Percentiles rank a stretch among this genome's conserved stretches.
phyloP scores from a whole-genome alignment of 2,113 vertebrate genomes.

The Chloroceryle aenea region DNA sequence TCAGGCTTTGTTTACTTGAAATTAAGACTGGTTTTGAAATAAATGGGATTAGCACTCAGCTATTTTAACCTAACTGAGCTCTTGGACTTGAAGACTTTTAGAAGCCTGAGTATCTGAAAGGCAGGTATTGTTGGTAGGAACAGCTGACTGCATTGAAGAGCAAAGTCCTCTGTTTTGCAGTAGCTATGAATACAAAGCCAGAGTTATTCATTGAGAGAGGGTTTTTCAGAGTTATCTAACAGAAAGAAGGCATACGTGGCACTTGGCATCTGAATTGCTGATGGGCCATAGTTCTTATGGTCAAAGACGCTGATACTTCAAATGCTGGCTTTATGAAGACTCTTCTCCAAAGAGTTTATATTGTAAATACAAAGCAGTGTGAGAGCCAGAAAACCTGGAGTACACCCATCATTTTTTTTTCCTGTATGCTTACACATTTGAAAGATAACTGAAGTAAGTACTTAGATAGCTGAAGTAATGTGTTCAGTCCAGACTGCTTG shows the following conservation, averaged over 20 bases:
- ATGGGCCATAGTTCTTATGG: background rate
- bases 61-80: background rate
- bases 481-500: background rate
- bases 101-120: slow-evolving; percentile 34
- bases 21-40: background rate
- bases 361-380: background rate
- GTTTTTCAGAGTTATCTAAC: background rate
- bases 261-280: background rate
- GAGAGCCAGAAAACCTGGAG: background rate
- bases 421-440: background rate
- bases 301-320: background rate
- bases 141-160: slow-evolving; percentile 27
- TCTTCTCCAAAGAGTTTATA: background rate
- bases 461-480: background rate
- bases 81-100: background rate
- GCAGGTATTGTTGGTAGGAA: slow-evolving; percentile 20
- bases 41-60: background rate
- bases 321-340: background rate
- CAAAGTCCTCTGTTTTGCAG: background rate
- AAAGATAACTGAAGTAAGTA: background rate
- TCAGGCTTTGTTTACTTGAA: slow-evolving; percentile 3
- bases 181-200: slow-evolving; percentile 2
- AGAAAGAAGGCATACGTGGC: background rate
- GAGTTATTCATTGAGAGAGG: background rate
- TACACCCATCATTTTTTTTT: background rate